Conservation (phyloP, 2,888 invertebrate genomes). For the Phengaris arion region DNA sequence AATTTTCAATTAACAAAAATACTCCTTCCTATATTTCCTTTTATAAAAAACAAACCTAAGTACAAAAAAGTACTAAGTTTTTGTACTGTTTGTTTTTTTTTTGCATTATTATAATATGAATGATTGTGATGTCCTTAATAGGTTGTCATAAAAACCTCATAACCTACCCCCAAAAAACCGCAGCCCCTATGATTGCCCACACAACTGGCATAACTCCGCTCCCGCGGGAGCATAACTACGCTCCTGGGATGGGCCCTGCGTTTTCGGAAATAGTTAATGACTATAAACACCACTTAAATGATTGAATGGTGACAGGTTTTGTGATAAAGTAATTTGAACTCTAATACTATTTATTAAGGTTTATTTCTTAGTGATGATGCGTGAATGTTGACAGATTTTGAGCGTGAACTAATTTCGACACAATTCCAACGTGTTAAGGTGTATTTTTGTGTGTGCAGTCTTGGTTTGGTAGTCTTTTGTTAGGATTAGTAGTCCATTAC, state of each 20-base stretch:
- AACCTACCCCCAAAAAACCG: slow-evolving; percentile 42
- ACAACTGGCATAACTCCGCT: slow-evolving; percentile 51
- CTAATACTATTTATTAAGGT: neutral
- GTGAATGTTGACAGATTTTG: neutral
- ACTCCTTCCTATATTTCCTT: too few relatives aligned
- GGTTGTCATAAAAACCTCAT: neutral
- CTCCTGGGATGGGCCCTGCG: slow-evolving; percentile 43
- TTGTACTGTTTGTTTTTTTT: neutral
- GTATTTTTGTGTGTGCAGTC: neutral
- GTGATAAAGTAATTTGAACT: neutral
- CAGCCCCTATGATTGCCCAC: slow-evolving; percentile 45
- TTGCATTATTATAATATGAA: slow-evolving; percentile 3
- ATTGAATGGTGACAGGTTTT: slow-evolving; percentile 51
- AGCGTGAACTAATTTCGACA: neutral
- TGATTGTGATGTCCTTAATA: neutral
- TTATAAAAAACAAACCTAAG: neutral
- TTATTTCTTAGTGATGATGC: too few relatives aligned
- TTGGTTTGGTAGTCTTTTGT: neutral
- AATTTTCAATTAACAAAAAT: too few relatives aligned
- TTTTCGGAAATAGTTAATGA: slow-evolving; percentile 55
- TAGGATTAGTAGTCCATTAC: slow-evolving; percentile 14
- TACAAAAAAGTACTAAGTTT: too few relatives aligned
- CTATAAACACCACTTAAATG: slow-evolving; percentile 74
- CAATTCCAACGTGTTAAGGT: neutral
- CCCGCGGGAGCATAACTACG: slow-evolving; percentile 41